Base-by-base conservation (phyloP, 2,113 vertebrate species). In the Sceloporus tristichus region DNA sequence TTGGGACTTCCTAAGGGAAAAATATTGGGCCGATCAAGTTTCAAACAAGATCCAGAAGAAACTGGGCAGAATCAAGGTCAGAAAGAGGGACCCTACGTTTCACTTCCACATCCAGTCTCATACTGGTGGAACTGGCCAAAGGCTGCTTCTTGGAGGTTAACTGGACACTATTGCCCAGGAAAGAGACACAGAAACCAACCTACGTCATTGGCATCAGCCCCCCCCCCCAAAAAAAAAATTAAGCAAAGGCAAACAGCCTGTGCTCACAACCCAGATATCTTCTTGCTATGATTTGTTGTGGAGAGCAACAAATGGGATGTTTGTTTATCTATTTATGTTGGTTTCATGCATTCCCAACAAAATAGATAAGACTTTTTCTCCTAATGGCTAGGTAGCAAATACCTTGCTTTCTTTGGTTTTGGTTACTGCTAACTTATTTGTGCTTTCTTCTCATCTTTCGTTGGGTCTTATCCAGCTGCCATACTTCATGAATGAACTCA, bases 401-500 rank as follows among this genome's bases (percentile, higher is more conserved):
- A n/a, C 13, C 3, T 18, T 0, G 0, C 34, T 29, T 9, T 25
- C 59, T 40, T 10, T 0, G 0, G 34, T 65, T 71, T 29, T 6
- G 38, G 7, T 48, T 48, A 10, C 0, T 0, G 34, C 65, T 40
- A 38, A n/a, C 4, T 6, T 74, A 34, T 77, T 65, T 38, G 66
- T 0, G 0, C 54, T 89, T 70, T 82, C 56, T 1, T 0, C 85
- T 11, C 19, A 74, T 0, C 0, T 1, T 75, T 66, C 90, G 9
- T 76, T 38, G 94, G 88, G 92, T 66, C 48, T 91, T 40, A 62
- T 18, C 81, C 94, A 98, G 98, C 92, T 98, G 93, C 98, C 98
- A 0, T 98, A 98, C 90, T 98, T 98, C 85, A 98, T 98, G 98
- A 97, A 98, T 1, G 98, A 98, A 92, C 96, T 98, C 93, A 96